Percentiles rank a stretch among this genome's conserved stretches.
phyloP scores from a whole-genome alignment of 2,888 invertebrate species.

The Byasa hedistus region DNA sequence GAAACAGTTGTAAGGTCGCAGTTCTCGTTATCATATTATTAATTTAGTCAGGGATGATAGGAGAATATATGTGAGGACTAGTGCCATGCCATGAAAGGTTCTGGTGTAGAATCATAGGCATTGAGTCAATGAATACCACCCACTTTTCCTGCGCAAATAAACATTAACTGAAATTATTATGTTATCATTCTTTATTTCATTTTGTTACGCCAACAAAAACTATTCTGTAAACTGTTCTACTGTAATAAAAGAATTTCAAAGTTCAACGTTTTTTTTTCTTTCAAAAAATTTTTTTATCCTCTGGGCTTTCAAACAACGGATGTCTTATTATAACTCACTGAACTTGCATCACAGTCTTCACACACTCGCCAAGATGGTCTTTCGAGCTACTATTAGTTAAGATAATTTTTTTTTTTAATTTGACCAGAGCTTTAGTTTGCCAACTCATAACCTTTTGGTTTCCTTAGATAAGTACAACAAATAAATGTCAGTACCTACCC shows the following conservation, averaged over 20 bases:
- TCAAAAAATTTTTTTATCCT: not conserved
- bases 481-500: no score
- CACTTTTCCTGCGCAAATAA: constrained; percentile 75
- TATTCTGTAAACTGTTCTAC: constrained; percentile 73
- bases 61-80: constrained; percentile 76
- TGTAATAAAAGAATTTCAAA: constrained; percentile 72
- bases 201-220: constrained; percentile 62
- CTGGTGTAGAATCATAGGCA: constrained; percentile 78
- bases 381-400: not conserved
- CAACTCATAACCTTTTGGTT: no score
- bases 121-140: constrained; percentile 78
- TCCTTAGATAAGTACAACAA: no score
- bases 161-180: constrained; percentile 64
- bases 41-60: constrained; percentile 75
- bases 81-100: constrained; percentile 80
- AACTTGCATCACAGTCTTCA: no score
- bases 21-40: constrained; percentile 46
- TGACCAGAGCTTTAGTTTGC: no score
- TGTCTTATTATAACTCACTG: no score
- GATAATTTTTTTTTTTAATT: not conserved
- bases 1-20: constrained; percentile 42
- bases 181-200: constrained; percentile 62
- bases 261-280: constrained; percentile 33
- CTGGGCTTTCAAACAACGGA: no score
- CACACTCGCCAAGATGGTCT: no score